phyloP scores from a whole-genome alignment of 2,888 invertebrate species.

The Anaspis maculata region DNA sequence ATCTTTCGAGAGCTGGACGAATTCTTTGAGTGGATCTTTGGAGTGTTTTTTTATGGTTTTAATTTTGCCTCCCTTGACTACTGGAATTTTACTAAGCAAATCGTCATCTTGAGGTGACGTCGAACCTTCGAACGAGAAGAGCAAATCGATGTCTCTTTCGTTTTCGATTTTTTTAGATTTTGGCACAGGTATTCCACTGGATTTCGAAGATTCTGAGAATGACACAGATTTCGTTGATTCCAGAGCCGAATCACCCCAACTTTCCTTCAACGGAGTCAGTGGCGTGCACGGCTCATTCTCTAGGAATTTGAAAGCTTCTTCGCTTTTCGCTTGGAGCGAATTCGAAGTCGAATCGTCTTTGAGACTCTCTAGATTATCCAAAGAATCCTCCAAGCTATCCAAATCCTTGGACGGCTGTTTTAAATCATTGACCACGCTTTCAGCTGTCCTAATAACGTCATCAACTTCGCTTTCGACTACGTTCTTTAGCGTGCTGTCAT shows the following conservation, averaged over 20 bases:
- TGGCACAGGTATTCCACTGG: conserved; percentile 34
- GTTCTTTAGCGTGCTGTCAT: conserved; percentile 15
- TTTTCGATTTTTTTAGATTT: conserved; percentile 30
- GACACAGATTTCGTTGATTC: not conserved
- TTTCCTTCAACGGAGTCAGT: conserved; percentile 9
- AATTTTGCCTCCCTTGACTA: conserved; percentile 39
- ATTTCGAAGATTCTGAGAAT: conserved; percentile 10
- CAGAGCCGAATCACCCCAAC: conserved; percentile 1
- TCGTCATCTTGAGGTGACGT: conserved; percentile 29
- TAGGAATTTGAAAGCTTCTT: conserved; percentile 39
- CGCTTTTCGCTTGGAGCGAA: conserved; percentile 36
- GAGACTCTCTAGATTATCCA: conserved; percentile 34
- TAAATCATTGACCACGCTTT: conserved; percentile 35
- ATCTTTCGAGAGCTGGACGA: conserved; percentile 39
- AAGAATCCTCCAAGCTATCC: conserved; percentile 38
- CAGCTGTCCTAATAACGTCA: conserved; percentile 34
- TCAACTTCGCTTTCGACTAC: conserved; percentile 30
- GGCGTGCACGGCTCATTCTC: conserved; percentile 37
- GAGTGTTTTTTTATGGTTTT: conserved; percentile 46
- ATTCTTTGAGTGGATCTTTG: conserved; percentile 42
- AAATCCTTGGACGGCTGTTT: conserved; percentile 32
- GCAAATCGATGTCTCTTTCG: conserved; percentile 27
- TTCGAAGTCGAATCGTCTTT: conserved; percentile 35
- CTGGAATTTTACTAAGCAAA: conserved; percentile 38
- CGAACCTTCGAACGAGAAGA: conserved; percentile 20